Percentiles rank a stretch among this genome's conserved stretches.
Evolutionary conservation across 2,888 invertebrate species (phyloP).

Genomic region (Minunthozetes semirufus): DNA sequence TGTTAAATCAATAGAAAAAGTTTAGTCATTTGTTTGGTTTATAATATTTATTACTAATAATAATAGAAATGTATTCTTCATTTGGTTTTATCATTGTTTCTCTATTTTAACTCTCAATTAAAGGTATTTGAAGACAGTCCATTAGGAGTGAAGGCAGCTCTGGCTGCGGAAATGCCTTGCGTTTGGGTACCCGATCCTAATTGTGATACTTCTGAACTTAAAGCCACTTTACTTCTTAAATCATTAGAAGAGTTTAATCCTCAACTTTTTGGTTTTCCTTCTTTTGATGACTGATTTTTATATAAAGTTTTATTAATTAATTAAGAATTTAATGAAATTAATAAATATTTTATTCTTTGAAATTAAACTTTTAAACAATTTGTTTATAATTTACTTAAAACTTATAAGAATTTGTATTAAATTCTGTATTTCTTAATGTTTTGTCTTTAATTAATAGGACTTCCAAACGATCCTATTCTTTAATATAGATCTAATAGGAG

Average conservation of each 20-base stretch:
- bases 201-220: conserved; percentile 51
- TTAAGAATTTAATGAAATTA: background rate
- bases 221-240: conserved; percentile 54
- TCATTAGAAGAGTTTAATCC: conserved; percentile 72
- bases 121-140: conserved; percentile 87
- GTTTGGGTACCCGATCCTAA: conserved; percentile 72
- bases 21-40: too few relatives aligned
- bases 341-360: too few relatives aligned
- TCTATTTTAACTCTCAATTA: background rate
- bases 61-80: background rate
- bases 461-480: too few relatives aligned
- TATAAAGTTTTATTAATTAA: background rate
- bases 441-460: too few relatives aligned
- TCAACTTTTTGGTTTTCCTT: conserved; percentile 75
- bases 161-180: conserved; percentile 74
- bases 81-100: background rate
- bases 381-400: too few relatives aligned
- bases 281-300: conserved; percentile 47
- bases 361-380: too few relatives aligned
- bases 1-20: too few relatives aligned
- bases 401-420: too few relatives aligned
- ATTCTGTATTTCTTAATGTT: too few relatives aligned
- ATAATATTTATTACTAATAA: too few relatives aligned
- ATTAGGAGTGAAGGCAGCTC: conserved; percentile 73
- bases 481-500: too few relatives aligned